These are phyloP conservation scores for Taphrorychus bicolor DNA, from an alignment of 2,888 invertebrate genomes.

Conservation along the genomic window DNA sequence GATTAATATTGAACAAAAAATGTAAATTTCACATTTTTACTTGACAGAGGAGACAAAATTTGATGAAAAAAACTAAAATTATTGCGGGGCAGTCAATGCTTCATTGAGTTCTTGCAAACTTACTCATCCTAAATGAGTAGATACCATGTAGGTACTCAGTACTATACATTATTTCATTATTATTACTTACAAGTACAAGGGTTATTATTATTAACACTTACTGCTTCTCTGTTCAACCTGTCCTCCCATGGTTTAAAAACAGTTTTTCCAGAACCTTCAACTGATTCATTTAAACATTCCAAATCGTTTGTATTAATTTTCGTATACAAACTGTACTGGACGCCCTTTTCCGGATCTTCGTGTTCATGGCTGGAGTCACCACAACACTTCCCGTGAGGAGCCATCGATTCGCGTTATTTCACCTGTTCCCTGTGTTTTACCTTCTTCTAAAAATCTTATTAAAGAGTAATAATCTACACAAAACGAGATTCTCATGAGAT, in stretches of 20 bases:
- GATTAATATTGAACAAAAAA: too few species aligned
- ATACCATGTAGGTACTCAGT: too few species aligned
- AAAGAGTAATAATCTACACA: too few species aligned
- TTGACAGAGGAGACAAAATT: too few species aligned
- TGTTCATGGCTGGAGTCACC: constrained; percentile 70
- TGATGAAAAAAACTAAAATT: too few species aligned
- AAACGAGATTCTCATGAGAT: too few species aligned
- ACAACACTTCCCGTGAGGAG: constrained; percentile 66
- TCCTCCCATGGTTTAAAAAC: constrained; percentile 95
- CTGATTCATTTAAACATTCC: constrained; percentile 88
- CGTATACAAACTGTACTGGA: constrained; percentile 83
- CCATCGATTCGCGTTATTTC: constrained; percentile 55
- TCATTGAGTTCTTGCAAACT: too few species aligned
- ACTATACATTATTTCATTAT: not conserved
- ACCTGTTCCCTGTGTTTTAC: not conserved
- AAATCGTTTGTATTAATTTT: constrained; percentile 90
- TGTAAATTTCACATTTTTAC: too few species aligned
- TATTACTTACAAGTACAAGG: not conserved
- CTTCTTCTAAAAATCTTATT: too few species aligned
- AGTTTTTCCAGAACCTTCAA: constrained; percentile 84
- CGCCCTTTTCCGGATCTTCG: constrained; percentile 73
- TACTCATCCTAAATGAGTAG: too few species aligned
- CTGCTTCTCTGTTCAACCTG: constrained; percentile 77
- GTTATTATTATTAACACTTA: constrained; percentile 59
- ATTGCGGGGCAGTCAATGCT: too few species aligned